Conservation (phyloP, 1,140 invertebrate genomes). For the Eufriesea mexicana region DNA sequence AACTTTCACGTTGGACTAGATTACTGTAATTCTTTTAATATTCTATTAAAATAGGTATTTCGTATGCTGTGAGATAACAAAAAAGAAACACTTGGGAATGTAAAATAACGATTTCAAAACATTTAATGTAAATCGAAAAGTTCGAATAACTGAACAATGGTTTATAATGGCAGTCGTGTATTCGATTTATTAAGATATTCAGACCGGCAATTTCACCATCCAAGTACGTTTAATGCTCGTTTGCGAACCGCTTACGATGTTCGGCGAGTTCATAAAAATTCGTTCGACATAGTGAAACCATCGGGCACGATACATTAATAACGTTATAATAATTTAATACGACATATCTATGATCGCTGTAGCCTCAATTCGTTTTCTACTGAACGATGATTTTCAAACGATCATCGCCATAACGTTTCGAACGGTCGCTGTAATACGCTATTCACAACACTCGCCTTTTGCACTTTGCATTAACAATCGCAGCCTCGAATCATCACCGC, state of each 20-base stretch:
- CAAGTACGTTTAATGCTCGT: slow-evolving; percentile 46
- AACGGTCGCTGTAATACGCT: slow-evolving; percentile 37
- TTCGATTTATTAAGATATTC: slow-evolving; percentile 70
- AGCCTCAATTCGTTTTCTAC: slow-evolving; percentile 57
- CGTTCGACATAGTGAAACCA: slow-evolving; percentile 55
- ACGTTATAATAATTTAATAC: slow-evolving; percentile 64
- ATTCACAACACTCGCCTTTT: slow-evolving; percentile 59
- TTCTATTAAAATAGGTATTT: background rate
- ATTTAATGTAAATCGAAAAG: background rate
- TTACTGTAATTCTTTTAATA: background rate
- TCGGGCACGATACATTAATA: slow-evolving; percentile 71
- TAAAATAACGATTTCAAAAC: background rate
- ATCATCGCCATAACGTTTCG: slow-evolving; percentile 45
- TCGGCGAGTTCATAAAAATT: slow-evolving; percentile 55
- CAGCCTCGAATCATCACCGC: slow-evolving; percentile 66
- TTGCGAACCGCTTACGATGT: slow-evolving; percentile 11
- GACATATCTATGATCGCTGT: slow-evolving; percentile 65
- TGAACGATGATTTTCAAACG: slow-evolving; percentile 47
- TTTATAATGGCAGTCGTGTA: slow-evolving; percentile 65
- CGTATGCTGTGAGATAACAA: background rate
- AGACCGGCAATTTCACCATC: slow-evolving; percentile 64
- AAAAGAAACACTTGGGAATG: background rate
- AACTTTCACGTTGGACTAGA: background rate
- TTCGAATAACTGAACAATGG: slow-evolving; percentile 14
- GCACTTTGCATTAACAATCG: slow-evolving; percentile 60